Evolutionary conservation across 2,888 invertebrate species (phyloP).

Genomic region (Zygothrica quintamaculata): DNA sequence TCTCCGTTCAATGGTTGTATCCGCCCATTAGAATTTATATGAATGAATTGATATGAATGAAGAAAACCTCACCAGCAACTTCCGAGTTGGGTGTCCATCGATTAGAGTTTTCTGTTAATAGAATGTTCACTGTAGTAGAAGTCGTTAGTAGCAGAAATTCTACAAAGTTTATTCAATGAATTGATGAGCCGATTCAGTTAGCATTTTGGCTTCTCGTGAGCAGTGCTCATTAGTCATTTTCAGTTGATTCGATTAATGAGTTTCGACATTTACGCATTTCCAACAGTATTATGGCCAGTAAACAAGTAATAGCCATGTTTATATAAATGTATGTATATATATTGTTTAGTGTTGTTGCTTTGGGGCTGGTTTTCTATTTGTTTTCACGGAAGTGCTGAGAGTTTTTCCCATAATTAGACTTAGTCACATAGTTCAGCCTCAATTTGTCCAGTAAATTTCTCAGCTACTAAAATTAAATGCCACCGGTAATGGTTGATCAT

Average conservation of each 20-base stretch:
- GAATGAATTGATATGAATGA: no score
- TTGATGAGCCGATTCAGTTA: no score
- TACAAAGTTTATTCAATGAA: no score
- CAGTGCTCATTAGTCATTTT: slow-evolving; percentile 70
- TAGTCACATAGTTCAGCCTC: slow-evolving; percentile 40
- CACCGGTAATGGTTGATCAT: slow-evolving; percentile 73
- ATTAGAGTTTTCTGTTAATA: no score
- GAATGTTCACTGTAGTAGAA: no score
- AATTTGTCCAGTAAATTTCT: slow-evolving; percentile 71
- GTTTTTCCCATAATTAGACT: slow-evolving; percentile 79
- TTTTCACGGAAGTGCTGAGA: slow-evolving; percentile 65
- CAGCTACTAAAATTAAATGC: slow-evolving; percentile 73
- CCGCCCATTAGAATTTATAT: no score
- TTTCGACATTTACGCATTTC: slow-evolving; percentile 70
- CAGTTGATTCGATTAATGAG: slow-evolving; percentile 79
- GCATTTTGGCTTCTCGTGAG: slow-evolving; percentile 40
- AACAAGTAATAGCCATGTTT: slow-evolving; percentile 1
- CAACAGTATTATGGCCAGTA: no score
- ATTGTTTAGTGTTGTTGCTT: slow-evolving; percentile 1
- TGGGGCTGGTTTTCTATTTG: slow-evolving; percentile 46
- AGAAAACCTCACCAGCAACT: no score
- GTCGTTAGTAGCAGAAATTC: slow-evolving; percentile 6
- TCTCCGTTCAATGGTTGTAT: no score
- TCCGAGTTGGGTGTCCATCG: no score
- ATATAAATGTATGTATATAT: background rate